Base-by-base conservation (phyloP, 2,888 invertebrate genomes). In the Drosophila anomelani region DNA sequence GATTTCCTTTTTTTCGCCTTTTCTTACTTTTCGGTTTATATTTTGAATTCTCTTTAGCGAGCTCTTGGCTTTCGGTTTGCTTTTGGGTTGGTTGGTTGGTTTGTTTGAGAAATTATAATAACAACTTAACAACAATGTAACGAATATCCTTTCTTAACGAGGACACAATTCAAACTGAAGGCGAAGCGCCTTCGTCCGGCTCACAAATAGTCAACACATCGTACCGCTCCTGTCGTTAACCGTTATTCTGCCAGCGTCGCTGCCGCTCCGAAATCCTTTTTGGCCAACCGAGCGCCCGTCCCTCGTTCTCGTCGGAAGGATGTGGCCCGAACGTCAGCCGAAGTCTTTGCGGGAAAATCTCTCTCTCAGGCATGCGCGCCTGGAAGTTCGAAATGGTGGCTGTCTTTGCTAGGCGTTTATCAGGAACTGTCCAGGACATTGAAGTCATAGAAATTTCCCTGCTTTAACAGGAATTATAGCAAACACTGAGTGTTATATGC, bases 121-220 rank as follows among this genome's bases (percentile, higher is more conserved):
- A 92, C 92, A 92, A 92, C 92, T 92, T 92, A 92, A 92, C 86
- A 91, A 92, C 91, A 92, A 92, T 91, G 91, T 91, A 92, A 92
- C 92, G 91, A 92, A 92, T 92, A 92, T 92, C 92, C 92, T 92
- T 92, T 92, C 92, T 91, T 91, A 91, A 91, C 91, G 92, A 92
- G 91, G 92, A 92, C 92, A 92, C 91, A 92, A 92, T 92, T 92
- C 91, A 91, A 92, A 92, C 92, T 92, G 92, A 92, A 91, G 88
- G 90, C 91, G 91, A 92, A 90, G 84, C 83, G 76, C 83, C 79
- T 88, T 90, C 90, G 91, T 90, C 87, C 85, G 87, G 80, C 88
- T 92, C 91, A 90, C 90, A 92, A 92, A 92, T 92, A 92, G 92
- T 91, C 90, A 71, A 84, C 78, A 80, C 84, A 79, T 87, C 85